A percentile compares a stretch with the other conserved stretches of the same genome.
Evolutionary conservation across 2,113 vertebrate species (phyloP).

Genomic region (Perca flavescens): DNA sequence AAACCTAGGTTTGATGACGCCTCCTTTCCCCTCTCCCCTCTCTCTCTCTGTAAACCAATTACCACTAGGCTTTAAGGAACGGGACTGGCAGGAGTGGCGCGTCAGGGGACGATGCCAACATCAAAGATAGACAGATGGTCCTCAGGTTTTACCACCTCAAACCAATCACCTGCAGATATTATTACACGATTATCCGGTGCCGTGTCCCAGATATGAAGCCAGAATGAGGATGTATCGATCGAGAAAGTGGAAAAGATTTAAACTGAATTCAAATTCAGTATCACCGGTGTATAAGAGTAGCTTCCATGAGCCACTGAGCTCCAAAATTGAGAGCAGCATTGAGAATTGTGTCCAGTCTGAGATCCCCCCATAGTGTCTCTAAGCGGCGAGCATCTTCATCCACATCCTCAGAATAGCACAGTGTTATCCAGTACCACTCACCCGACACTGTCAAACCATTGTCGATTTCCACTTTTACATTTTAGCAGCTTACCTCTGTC

Average conservation of each 20-base stretch:
- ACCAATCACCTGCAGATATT: constrained; percentile 57
- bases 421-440: constrained; percentile 43
- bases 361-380: constrained; percentile 13
- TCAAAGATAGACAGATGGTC: constrained; percentile 71
- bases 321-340: constrained; percentile 34
- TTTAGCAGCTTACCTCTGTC: constrained; percentile 20
- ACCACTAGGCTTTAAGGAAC: constrained; percentile 62
- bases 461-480: constrained; percentile 32
- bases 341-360: constrained; percentile 16
- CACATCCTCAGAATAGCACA: constrained; percentile 46
- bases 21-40: constrained; percentile 4
- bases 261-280: constrained; percentile 22
- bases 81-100: constrained; percentile 40
- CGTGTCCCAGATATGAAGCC: constrained; percentile 46
- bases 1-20: constrained; percentile 42
- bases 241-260: constrained; percentile 32
- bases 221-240: constrained; percentile 43
- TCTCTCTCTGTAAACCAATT: constrained; percentile 64
- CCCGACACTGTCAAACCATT: constrained; percentile 23
- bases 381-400: constrained; percentile 13
- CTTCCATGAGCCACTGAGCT: constrained; percentile 26
- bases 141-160: constrained; percentile 66
- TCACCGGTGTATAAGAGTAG: constrained; percentile 14
- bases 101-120: constrained; percentile 58
- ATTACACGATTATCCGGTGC: constrained; percentile 41